Base-by-base conservation (phyloP, 2,888 invertebrate species). In the Polymixis lichenea region DNA sequence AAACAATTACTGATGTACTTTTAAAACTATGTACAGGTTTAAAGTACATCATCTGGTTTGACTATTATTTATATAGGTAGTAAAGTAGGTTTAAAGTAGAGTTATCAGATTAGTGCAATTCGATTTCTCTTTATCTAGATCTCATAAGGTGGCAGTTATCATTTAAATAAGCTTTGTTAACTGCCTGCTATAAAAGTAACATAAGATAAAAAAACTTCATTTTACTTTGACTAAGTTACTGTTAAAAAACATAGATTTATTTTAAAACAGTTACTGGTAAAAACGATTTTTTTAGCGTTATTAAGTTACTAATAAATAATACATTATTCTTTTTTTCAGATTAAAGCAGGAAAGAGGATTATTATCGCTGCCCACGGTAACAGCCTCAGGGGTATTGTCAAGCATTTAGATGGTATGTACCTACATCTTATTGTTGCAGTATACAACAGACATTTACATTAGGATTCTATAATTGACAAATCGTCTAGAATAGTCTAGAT, bases 311-410 rank as follows among this genome's bases (percentile, higher is more conserved):
- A 8, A 61, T 11, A 28, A 43, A 28, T 0, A n/a, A 51, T 68
- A 15, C 9, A 38, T 70, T 72, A 22, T 69, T 22, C 15, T 73
- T 90, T n/a, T 92, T 94, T 97, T 79, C 97, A 98, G 96, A 97
- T 99, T 83, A 98, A 98, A 91, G 98, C 97, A 87, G 98, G 98
- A 70, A 98, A 98, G 91, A 97, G 95, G 49, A 97, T 99, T 72
- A 97, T 99, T 69, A 98, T 99, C 90, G 98, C 98, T 51, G 98
- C 98, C 43, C 99, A 99, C 91, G 98, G 98, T 66, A 98, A 98
- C 93, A 98, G 98, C 90, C 97, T 98, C 58, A 96, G 98, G 89
- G 98, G 98, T 78, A 98, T 99, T 86, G 98, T 98, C 1, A 98
- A 98, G 94, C 98, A 98, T 95, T 97, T 99, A 91, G 98, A 98